These are phyloP conservation scores for Xiphophorus birchmanni DNA, from an alignment of 2,797 vertebrate species.

Conservation along the genomic window DNA sequence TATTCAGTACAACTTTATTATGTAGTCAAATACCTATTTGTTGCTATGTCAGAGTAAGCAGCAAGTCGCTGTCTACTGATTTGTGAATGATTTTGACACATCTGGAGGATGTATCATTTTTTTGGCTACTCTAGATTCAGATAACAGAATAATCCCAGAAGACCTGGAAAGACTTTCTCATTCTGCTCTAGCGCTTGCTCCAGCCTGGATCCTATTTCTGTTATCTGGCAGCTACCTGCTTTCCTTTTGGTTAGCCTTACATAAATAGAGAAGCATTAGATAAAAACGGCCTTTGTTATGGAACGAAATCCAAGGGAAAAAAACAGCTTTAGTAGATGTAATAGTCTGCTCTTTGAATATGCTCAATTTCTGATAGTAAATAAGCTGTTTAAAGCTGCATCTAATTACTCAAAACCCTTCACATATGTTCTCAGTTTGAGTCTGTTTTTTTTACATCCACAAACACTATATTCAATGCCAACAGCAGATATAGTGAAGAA, in stretches of 20 bases:
- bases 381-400: background rate
- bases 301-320: conserved; percentile 10
- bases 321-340: conserved; percentile 17
- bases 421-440: background rate
- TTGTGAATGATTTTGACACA: conserved; percentile 46
- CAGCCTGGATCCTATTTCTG: conserved; percentile 24
- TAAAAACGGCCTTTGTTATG: conserved; percentile 19
- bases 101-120: conserved; percentile 43
- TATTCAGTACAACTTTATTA: background rate
- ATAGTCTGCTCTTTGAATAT: background rate
- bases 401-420: background rate
- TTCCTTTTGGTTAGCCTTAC: conserved; percentile 30
- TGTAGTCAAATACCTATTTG: background rate
- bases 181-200: conserved; percentile 33
- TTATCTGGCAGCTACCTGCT: conserved; percentile 43
- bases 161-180: conserved; percentile 43
- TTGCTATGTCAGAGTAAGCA: conserved; percentile 18
- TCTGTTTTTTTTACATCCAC: background rate
- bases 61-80: conserved; percentile 38
- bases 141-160: conserved; percentile 44
- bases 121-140: conserved; percentile 37
- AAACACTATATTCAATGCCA: background rate
- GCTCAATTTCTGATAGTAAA: background rate
- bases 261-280: conserved; percentile 25
- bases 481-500: conserved; percentile 15